phyloP scores from a whole-genome alignment of 2,888 invertebrate species.

The Branchellion lobata region DNA sequence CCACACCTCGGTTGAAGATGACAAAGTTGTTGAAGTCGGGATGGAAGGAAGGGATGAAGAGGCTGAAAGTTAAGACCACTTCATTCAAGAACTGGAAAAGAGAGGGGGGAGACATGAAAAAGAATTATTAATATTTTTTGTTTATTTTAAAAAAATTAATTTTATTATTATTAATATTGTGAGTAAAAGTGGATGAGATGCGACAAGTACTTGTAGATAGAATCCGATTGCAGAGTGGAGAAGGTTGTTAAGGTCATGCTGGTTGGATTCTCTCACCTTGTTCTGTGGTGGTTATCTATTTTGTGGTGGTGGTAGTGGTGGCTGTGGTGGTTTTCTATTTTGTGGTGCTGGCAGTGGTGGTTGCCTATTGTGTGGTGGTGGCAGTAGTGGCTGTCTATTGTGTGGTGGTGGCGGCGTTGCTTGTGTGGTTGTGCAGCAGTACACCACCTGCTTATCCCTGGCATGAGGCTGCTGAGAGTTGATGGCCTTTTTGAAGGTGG shows the following conservation, averaged over 20 bases:
- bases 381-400: too few relatives aligned
- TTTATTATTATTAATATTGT: too few relatives aligned
- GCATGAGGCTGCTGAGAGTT: constrained; percentile 74
- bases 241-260: constrained; percentile 77
- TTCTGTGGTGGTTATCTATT: not conserved
- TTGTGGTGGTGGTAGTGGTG: too few relatives aligned
- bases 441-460: constrained; percentile 76
- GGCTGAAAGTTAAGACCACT: constrained; percentile 3
- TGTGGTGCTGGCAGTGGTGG: too few relatives aligned
- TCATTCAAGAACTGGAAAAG: constrained; percentile 10
- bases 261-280: constrained; percentile 62
- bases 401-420: not conserved
- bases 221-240: constrained; percentile 82
- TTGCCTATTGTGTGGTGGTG: too few relatives aligned
- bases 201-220: constrained; percentile 70
- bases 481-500: constrained; percentile 82
- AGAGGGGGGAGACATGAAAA: too few relatives aligned
- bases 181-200: too few relatives aligned
- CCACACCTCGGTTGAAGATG: constrained; percentile 9
- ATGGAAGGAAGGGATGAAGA: not conserved
- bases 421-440: not conserved
- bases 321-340: too few relatives aligned
- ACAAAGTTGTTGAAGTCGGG: not conserved
- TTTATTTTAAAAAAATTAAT: too few relatives aligned
- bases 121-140: too few relatives aligned